phyloP scores from a whole-genome alignment of 2,888 invertebrate species.

The Drosophila quasianomalipes region DNA sequence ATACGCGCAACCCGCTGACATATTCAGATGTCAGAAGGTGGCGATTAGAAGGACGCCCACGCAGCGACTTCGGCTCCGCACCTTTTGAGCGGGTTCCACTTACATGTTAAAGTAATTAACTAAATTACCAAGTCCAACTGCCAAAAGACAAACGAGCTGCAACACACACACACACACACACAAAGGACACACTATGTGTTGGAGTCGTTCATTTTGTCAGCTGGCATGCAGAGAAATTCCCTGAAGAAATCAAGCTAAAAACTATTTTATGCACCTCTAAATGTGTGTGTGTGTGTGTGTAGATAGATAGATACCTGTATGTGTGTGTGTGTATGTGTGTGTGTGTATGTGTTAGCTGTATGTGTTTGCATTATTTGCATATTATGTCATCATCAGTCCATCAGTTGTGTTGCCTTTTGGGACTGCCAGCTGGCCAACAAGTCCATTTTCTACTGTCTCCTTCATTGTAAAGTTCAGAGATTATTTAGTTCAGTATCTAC shows the following conservation, averaged over 20 bases:
- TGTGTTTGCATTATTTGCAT: slow-evolving; percentile 70
- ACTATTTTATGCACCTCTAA: slow-evolving; percentile 58
- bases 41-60: slow-evolving; percentile 47
- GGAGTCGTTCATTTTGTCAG: slow-evolving; percentile 63
- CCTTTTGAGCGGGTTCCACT: slow-evolving; percentile 59
- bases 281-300: slow-evolving; percentile 3
- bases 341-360: slow-evolving; percentile 23
- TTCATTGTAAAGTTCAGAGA: slow-evolving; percentile 73
- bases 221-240: slow-evolving; percentile 73
- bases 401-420: slow-evolving; percentile 72
- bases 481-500: slow-evolving; percentile 47
- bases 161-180: slow-evolving; percentile 22
- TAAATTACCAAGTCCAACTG: slow-evolving; percentile 72
- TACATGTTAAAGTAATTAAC: slow-evolving; percentile 80
- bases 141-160: slow-evolving; percentile 63
- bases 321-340: slow-evolving; percentile 12
- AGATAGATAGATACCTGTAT: slow-evolving; percentile 24
- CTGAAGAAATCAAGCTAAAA: slow-evolving; percentile 85
- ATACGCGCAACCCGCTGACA: slow-evolving; percentile 55
- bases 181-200: slow-evolving; percentile 8
- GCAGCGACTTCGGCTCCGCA: slow-evolving; percentile 44
- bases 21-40: slow-evolving; percentile 55
- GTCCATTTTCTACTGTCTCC: slow-evolving; percentile 32
- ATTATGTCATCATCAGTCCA: slow-evolving; percentile 80
- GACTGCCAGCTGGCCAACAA: slow-evolving; percentile 62